Percentiles rank a stretch among this genome's conserved stretches.
These are phyloP conservation scores for Incurvaria masculella DNA, from an alignment of 2,888 invertebrate species.

Conservation along the genomic window DNA sequence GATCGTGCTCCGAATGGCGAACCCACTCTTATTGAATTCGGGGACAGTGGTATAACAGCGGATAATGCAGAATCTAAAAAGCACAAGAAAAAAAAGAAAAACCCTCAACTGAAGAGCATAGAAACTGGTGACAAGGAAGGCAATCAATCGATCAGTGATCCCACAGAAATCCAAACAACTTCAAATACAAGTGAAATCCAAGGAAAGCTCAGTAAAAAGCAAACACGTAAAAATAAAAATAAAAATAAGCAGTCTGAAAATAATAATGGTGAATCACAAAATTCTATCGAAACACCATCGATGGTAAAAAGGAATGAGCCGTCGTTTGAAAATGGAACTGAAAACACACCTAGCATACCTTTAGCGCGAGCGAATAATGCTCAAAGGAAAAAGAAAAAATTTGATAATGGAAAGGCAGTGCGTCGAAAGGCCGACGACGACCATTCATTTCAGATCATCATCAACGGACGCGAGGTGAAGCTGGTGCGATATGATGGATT, in stretches of 20 bases:
- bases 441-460: slow-evolving; percentile 47
- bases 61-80: neutral
- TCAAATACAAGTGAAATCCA: slow-evolving; percentile 4
- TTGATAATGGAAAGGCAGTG: slow-evolving; percentile 29
- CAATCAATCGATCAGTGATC: too few relatives aligned
- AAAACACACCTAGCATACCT: slow-evolving; percentile 19
- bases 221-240: slow-evolving; percentile 19
- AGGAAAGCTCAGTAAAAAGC: slow-evolving; percentile 9
- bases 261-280: slow-evolving; percentile 6
- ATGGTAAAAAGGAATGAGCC: slow-evolving; percentile 10
- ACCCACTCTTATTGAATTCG: too few relatives aligned
- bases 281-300: slow-evolving; percentile 10
- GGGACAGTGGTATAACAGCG: neutral
- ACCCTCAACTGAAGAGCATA: neutral
- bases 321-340: slow-evolving; percentile 16
- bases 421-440: slow-evolving; percentile 47
- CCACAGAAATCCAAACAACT: slow-evolving; percentile 14
- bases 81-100: slow-evolving; percentile 10
- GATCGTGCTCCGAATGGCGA: too few relatives aligned
- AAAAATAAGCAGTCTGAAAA: slow-evolving; percentile 9
- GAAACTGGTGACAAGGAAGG: neutral
- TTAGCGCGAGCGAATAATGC: slow-evolving; percentile 5
- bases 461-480: slow-evolving; percentile 63
- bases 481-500: slow-evolving; percentile 66
- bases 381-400: slow-evolving; percentile 18